Conservation (phyloP, 2,797 vertebrate genomes). For the Pseudochaenichthys georgianus region DNA sequence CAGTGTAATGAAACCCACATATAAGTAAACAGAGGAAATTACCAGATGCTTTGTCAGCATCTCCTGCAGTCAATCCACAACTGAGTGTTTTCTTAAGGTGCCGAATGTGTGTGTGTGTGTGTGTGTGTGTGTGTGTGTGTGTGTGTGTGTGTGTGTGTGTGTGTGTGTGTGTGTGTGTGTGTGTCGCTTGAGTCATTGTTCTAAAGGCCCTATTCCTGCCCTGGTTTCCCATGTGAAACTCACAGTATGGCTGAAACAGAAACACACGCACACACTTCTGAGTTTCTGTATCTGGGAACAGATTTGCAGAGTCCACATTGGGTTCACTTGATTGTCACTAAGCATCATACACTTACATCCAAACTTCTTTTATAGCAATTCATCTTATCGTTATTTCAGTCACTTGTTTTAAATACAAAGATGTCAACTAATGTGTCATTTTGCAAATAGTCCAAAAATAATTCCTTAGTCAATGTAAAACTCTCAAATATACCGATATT, state of each 20-base stretch:
- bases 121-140: not conserved
- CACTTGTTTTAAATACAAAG: no score
- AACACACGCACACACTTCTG: not conserved
- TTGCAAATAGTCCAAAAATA: no score
- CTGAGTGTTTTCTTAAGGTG: constrained; percentile 37
- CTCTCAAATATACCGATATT: no score
- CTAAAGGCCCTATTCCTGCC: constrained; percentile 38
- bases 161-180: not conserved
- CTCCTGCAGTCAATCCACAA: constrained; percentile 41
- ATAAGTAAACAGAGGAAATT: constrained; percentile 50
- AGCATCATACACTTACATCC: not conserved
- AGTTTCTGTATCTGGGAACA: not conserved
- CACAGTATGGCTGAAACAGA: not conserved
- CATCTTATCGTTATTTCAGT: no score
- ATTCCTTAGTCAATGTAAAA: no score
- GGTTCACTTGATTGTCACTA: not conserved
- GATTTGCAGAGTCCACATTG: constrained; percentile 6
- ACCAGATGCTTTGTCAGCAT: constrained; percentile 51
- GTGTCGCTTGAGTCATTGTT: constrained; percentile 60
- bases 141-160: not conserved
- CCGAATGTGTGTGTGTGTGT: not conserved
- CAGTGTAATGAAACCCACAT: constrained; percentile 11
- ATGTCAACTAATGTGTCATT: no score
- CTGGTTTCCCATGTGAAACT: constrained; percentile 33
- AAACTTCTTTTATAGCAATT: no score